Percentiles rank a stretch among this genome's conserved stretches.
Conservation (phyloP, 2,797 vertebrate genomes). For the Etheostoma nigrum region DNA sequence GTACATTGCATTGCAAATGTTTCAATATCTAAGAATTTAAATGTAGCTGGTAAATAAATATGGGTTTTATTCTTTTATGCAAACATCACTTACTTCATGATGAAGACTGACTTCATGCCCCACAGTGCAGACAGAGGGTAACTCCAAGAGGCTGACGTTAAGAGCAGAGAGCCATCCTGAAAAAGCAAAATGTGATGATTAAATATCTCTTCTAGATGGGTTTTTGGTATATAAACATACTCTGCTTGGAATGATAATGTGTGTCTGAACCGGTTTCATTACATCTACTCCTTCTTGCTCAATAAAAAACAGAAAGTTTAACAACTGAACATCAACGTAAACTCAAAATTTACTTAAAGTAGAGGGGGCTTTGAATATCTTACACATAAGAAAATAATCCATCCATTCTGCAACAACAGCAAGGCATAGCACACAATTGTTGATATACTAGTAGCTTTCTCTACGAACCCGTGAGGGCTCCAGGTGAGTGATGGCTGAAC, state of each 20-base stretch:
- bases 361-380: neutral
- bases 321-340: neutral
- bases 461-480: slow-evolving; percentile 95
- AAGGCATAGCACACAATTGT: neutral
- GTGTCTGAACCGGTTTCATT: neutral
- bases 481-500: slow-evolving; percentile 96
- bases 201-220: neutral
- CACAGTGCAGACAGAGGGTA: slow-evolving; percentile 97
- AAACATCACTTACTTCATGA: slow-evolving; percentile 94
- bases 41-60: slow-evolving; percentile 15
- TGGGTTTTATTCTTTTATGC: neutral
- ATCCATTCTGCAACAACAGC: neutral
- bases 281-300: too few species aligned
- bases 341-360: neutral
- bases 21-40: neutral
- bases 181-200: slow-evolving; percentile 24
- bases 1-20: neutral
- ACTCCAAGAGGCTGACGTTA: slow-evolving; percentile 98
- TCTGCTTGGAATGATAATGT: neutral
- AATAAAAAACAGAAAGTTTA: neutral
- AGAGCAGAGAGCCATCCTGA: slow-evolving; percentile 95
- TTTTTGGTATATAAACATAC: neutral
- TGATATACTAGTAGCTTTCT: neutral
- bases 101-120: slow-evolving; percentile 99
- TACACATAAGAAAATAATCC: neutral